Conservation (phyloP, 2,113 vertebrate species). For the Pseudonaja textilis region DNA sequence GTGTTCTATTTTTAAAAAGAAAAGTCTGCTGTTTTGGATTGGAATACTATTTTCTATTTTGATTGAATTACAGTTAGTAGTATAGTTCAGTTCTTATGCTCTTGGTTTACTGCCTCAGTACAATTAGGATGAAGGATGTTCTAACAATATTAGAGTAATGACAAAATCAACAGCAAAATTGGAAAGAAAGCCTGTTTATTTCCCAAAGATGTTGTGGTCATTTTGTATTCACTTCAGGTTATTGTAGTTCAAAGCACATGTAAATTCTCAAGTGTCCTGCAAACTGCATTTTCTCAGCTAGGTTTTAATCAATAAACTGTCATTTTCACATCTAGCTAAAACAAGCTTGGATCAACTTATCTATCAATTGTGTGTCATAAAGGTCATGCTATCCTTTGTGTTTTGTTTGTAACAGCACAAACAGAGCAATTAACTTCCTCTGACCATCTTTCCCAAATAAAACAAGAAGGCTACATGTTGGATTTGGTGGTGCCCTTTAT, state of each 20-base stretch:
- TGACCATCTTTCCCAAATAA: neutral
- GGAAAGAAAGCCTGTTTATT: neutral
- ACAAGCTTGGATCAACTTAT: neutral
- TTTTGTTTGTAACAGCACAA: neutral
- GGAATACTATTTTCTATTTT: neutral
- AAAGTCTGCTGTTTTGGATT: neutral
- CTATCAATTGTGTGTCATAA: neutral
- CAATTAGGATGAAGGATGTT: neutral
- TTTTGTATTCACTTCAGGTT: neutral
- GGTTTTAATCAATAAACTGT: conserved; percentile 9
- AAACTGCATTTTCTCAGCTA: conserved; percentile 15
- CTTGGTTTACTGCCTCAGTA: neutral
- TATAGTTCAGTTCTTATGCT: neutral
- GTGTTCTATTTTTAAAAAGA: neutral
- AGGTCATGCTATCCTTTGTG: neutral
- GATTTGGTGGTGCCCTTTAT: neutral
- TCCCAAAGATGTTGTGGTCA: conserved; percentile 5
- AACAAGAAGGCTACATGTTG: neutral
- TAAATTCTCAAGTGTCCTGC: neutral
- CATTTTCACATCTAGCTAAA: conserved; percentile 10
- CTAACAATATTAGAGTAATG: neutral
- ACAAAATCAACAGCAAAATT: neutral
- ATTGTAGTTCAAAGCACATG: neutral
- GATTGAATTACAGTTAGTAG: neutral
- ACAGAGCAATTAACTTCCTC: neutral